Conservation (phyloP, 2,888 invertebrate genomes). For the Chesias legatella region DNA sequence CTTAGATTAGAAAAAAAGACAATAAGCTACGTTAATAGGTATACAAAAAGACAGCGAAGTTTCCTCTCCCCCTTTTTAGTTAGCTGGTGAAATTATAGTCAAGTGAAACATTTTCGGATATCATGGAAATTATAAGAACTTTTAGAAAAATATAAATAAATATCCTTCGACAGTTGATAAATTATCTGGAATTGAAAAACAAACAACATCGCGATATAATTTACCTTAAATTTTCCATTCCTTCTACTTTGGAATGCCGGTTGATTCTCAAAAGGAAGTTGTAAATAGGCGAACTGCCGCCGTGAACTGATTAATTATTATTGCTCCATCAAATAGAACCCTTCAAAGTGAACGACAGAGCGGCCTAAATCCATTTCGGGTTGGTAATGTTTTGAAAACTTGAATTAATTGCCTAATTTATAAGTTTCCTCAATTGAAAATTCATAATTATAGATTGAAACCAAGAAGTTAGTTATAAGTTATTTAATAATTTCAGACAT, state of each 20-base stretch:
- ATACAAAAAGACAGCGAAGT: too few species aligned
- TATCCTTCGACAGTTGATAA: too few species aligned
- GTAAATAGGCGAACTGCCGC: slow-evolving; percentile 46
- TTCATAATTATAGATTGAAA: background rate
- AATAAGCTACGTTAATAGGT: too few species aligned
- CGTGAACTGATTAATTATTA: slow-evolving; percentile 60
- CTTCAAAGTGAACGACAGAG: slow-evolving; percentile 50
- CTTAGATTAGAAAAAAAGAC: too few species aligned
- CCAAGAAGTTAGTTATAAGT: too few species aligned
- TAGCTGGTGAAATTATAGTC: too few species aligned
- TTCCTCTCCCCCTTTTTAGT: too few species aligned
- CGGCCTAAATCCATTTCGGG: slow-evolving; percentile 38
- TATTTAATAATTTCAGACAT: too few species aligned
- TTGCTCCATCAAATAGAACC: slow-evolving; percentile 55
- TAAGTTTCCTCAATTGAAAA: slow-evolving; percentile 4
- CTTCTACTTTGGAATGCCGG: slow-evolving; percentile 33
- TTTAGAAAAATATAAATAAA: too few species aligned
- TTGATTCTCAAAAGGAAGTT: slow-evolving; percentile 49
- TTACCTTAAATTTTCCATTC: slow-evolving; percentile 21
- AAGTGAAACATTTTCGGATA: too few species aligned
- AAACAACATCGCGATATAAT: slow-evolving; percentile 4
- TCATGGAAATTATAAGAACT: too few species aligned
- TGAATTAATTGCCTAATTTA: slow-evolving; percentile 11
- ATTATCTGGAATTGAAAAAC: too few species aligned
- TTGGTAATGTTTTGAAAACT: slow-evolving; percentile 16